Base-by-base conservation (phyloP, 2,797 vertebrate species). In the Chelidonichthys spinosus region DNA sequence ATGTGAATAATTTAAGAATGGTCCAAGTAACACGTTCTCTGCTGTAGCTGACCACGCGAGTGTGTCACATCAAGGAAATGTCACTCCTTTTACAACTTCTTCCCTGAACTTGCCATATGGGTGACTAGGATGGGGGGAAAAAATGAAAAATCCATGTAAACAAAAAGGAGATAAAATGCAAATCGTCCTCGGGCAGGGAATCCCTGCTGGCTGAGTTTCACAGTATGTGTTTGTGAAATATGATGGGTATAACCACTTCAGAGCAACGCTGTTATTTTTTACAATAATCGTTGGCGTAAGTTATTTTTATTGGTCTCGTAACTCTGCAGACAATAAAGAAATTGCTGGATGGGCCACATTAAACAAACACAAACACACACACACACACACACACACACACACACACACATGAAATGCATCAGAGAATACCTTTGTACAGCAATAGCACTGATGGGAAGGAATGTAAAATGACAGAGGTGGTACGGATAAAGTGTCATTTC, bases 21-120 rank as follows among this genome's bases (percentile, higher is more conserved):
- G 50, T 17, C 13, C 25, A 33, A 67, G 18, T 46, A 63, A 52
- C n/a, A 67, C 56, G 46, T 74, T 59, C 49, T 44, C 54, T 59
- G 64, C 52, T 63, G 60, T 55, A 73, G 63, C 74, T 70, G 44
- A 33, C 52, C n/a, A 11, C 43, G 74, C 56, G 78, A 52, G 77
- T 75, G 80, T 75, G 37, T 78, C 67, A 80, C 78, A 75, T 61
- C 4, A 25, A 59, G 72, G 74, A 76, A 37, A 49, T 59, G 50
- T 37, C 0, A 53, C n/a, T 39, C 52, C 79, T 83, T 81, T 69
- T 63, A 77, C 53, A 77, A 59, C 62, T 60, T 76, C 11, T 50
- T 40, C 37, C 18, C 11, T 8, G 4, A 81, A 65, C 46, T 46
- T 50, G 3, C 61, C 75, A 72, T 67, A 56, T 56, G 64, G 46